Conservation (phyloP, 2,797 vertebrate genomes). For the Lagodon rhomboides region DNA sequence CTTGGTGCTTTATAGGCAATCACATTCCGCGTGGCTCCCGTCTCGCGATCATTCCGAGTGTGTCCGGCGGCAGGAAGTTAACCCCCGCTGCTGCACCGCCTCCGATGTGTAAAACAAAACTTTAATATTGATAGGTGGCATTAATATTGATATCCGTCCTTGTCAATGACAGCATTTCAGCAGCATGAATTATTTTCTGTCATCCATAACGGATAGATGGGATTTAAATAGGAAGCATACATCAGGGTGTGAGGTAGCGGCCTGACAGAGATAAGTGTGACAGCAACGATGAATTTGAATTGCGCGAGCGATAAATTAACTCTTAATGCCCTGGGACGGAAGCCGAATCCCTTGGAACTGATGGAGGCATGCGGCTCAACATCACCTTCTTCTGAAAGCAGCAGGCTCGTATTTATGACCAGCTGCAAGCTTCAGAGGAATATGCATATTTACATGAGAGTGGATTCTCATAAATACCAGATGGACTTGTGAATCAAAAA, state of each 20-base stretch:
- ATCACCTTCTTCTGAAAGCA: slow-evolving; percentile 30
- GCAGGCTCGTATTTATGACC: slow-evolving; percentile 69
- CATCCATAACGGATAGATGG: slow-evolving; percentile 72
- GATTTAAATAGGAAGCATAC: slow-evolving; percentile 76
- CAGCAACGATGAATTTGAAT: slow-evolving; percentile 61
- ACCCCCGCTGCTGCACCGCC: slow-evolving; percentile 21
- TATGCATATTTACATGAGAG: slow-evolving; percentile 56
- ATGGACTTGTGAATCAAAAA: slow-evolving; percentile 36
- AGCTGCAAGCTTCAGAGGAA: slow-evolving; percentile 34
- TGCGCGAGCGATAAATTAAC: slow-evolving; percentile 70
- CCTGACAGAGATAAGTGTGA: slow-evolving; percentile 75
- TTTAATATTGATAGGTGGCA: slow-evolving; percentile 49
- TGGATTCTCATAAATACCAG: slow-evolving; percentile 64
- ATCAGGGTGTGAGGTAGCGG: slow-evolving; percentile 60
- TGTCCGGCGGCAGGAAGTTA: slow-evolving; percentile 17
- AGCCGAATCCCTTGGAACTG: slow-evolving; percentile 46
- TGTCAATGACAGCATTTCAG: slow-evolving; percentile 61
- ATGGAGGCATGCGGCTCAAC: slow-evolving; percentile 17
- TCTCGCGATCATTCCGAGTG: not conserved
- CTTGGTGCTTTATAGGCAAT: slow-evolving; percentile 10
- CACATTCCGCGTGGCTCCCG: not conserved
- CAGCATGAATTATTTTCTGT: slow-evolving; percentile 73
- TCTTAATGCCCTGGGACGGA: slow-evolving; percentile 57
- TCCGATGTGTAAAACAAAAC: slow-evolving; percentile 34
- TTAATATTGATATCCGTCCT: slow-evolving; percentile 65